phyloP scores from a whole-genome alignment of 2,888 invertebrate genomes.

The Cephus spinipes region DNA sequence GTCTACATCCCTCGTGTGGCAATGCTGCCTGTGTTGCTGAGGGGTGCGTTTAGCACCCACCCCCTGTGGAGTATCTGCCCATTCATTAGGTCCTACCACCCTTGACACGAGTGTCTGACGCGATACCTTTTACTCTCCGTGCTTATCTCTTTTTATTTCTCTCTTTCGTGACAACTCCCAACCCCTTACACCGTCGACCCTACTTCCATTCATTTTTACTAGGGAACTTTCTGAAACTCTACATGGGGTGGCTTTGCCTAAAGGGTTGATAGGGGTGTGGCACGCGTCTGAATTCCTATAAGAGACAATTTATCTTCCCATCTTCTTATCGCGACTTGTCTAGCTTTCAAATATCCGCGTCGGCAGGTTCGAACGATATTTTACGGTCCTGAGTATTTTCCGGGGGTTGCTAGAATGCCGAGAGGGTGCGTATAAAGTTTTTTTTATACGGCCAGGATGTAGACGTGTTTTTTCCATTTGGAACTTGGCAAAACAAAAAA shows the following conservation, averaged over 20 bases:
- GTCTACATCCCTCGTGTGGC: not conserved
- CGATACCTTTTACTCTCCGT: constrained; percentile 19
- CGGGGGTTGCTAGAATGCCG: not conserved
- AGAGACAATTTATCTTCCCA: not conserved
- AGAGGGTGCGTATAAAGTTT: not conserved
- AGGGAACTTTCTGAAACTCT: not conserved
- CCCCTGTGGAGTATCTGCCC: constrained; percentile 26
- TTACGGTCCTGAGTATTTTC: not conserved
- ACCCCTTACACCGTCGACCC: not conserved
- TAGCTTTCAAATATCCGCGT: not conserved
- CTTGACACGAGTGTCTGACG: constrained; percentile 32
- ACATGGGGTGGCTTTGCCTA: not conserved
- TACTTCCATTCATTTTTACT: not conserved
- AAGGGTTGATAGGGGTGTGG: not conserved
- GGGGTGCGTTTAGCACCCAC: not conserved
- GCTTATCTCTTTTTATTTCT: constrained; percentile 9
- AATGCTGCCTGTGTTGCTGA: not conserved
- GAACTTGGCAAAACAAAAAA: not conserved
- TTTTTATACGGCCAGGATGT: not conserved
- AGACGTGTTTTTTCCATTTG: not conserved
- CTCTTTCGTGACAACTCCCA: constrained; percentile 18
- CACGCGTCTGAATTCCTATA: not conserved
- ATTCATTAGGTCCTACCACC: constrained; percentile 37
- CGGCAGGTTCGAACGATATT: not conserved
- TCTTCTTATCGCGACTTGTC: not conserved